phyloP scores from a whole-genome alignment of 1,140 invertebrate species.

The Drosophila ficusphila region DNA sequence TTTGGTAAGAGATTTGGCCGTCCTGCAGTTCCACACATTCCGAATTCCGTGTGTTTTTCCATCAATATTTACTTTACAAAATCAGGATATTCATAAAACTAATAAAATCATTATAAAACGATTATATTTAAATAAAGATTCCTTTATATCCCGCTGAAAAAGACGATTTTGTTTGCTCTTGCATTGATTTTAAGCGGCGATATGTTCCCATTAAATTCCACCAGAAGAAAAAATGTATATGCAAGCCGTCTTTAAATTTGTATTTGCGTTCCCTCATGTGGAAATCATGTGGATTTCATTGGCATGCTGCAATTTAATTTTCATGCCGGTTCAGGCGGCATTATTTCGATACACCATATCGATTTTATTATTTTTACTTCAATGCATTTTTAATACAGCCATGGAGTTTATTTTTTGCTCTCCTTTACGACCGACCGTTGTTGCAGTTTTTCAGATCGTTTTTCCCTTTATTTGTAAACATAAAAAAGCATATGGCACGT shows the following conservation, averaged over 20 bases:
- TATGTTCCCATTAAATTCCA: background rate
- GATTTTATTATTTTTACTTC: slow-evolving; percentile 33
- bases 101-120: no score
- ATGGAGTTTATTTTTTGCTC: slow-evolving; percentile 11
- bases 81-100: background rate
- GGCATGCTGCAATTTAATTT: slow-evolving; percentile 28
- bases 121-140: no score
- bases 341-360: slow-evolving; percentile 31
- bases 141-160: no score
- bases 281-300: slow-evolving; percentile 15
- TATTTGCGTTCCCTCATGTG: slow-evolving; percentile 20
- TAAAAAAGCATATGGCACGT: slow-evolving; percentile 37
- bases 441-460: slow-evolving; percentile 14
- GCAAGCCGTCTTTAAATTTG: slow-evolving; percentile 10
- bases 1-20: background rate
- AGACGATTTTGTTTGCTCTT: no score
- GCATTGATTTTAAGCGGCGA: slow-evolving; percentile 5
- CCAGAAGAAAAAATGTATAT: background rate
- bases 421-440: background rate
- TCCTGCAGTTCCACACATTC: background rate
- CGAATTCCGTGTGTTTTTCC: background rate
- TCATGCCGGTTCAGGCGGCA: slow-evolving; percentile 20
- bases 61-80: no score
- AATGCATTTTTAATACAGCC: slow-evolving; percentile 50
- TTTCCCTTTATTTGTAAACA: slow-evolving; percentile 39